Percentiles rank a stretch among this genome's conserved stretches.
phyloP scores from a whole-genome alignment of 2,888 invertebrate species.

The Sminthurides aquaticus region DNA sequence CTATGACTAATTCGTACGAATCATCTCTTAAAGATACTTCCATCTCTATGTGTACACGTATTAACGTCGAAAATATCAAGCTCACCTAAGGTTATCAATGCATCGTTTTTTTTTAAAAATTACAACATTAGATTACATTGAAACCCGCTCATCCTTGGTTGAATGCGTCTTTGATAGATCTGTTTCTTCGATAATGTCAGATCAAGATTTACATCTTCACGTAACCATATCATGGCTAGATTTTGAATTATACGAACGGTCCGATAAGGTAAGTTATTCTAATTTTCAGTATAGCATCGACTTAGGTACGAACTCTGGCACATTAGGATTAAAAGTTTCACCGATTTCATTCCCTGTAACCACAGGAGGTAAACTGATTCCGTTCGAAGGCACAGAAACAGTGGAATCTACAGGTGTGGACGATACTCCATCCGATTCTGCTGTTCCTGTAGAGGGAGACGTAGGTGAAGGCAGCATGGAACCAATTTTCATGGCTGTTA shows the following conservation, averaged over 20 bases:
- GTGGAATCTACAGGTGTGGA: conserved; percentile 13
- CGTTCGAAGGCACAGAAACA: conserved; percentile 10
- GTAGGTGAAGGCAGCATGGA: conserved; percentile 16
- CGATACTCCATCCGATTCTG: conserved; percentile 10
- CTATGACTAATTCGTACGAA: too few relatives aligned
- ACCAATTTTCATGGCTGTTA: conserved; percentile 15
- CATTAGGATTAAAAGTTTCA: conserved; percentile 71
- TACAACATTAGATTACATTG: too few relatives aligned
- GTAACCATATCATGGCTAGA: too few relatives aligned
- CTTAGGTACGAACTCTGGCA: conserved; percentile 66
- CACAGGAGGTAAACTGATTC: conserved; percentile 4
- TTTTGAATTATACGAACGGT: too few relatives aligned
- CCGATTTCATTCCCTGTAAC: conserved; percentile 2
- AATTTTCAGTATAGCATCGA: conserved; percentile 11
- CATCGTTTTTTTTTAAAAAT: too few relatives aligned
- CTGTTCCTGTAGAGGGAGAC: conserved; percentile 5
- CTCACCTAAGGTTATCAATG: too few relatives aligned
- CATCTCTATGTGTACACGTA: too few relatives aligned
- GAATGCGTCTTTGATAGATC: neutral
- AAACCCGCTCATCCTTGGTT: too few relatives aligned
- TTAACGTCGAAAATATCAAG: too few relatives aligned
- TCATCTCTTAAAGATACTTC: too few relatives aligned
- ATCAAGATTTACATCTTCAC: too few relatives aligned
- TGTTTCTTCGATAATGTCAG: neutral
- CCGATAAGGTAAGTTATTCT: conserved; percentile 2